phyloP scores from a whole-genome alignment of 2,888 invertebrate species.

The Dolichopus griseipennis region DNA sequence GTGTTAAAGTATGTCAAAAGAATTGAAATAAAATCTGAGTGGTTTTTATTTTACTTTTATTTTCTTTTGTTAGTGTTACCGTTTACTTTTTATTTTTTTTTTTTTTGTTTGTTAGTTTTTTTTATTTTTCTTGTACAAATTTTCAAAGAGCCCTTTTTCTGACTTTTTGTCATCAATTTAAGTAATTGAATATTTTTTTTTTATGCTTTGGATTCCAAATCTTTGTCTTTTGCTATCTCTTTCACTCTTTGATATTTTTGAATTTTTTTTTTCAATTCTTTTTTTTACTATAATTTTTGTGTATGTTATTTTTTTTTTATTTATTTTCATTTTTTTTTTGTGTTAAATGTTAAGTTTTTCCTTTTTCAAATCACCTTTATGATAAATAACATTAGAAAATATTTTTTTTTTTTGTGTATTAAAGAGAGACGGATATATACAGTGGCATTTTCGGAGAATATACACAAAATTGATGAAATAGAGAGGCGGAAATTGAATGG shows the following conservation, averaged over 20 bases:
- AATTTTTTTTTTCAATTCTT: too few relatives aligned
- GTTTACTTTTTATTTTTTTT: not conserved
- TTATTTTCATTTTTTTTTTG: not conserved
- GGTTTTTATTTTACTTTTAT: not conserved
- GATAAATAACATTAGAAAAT: not conserved
- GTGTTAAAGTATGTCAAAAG: conserved; percentile 3
- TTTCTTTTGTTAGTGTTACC: not conserved
- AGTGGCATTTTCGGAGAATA: too few relatives aligned
- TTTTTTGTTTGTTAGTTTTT: not conserved
- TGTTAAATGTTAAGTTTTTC: not conserved
- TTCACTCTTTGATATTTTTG: too few relatives aligned
- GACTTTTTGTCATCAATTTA: conserved; percentile 6
- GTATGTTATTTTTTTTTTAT: not conserved
- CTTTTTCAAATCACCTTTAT: not conserved
- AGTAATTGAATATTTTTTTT: not conserved
- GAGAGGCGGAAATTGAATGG: too few relatives aligned
- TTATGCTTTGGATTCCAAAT: too few relatives aligned
- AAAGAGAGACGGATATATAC: too few relatives aligned
- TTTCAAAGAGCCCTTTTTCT: not conserved
- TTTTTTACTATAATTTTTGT: not conserved
- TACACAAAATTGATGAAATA: too few relatives aligned
- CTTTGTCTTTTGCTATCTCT: too few relatives aligned
- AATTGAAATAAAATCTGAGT: conserved; percentile 1
- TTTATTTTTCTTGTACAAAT: not conserved
- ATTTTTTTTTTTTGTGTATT: too few relatives aligned